A percentile compares a stretch with the other conserved stretches of the same genome.
Evolutionary conservation across 2,797 vertebrate genomes (phyloP).

Genomic region (Lithobates sylvaticus): DNA sequence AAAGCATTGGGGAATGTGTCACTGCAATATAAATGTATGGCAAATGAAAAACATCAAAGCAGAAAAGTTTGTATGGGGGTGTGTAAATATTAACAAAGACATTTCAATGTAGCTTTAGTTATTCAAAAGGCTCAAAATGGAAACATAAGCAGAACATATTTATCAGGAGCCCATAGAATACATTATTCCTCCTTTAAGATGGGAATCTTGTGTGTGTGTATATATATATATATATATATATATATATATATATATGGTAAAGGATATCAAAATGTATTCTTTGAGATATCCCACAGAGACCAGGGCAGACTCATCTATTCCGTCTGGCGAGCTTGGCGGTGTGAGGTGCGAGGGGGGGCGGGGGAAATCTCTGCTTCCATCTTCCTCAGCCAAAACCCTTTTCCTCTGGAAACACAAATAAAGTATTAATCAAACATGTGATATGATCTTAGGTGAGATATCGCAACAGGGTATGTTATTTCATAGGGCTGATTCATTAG

Average conservation of each 20-base stretch:
- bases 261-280: slow-evolving; percentile 5
- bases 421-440: slow-evolving; percentile 50
- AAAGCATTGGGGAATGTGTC: no score
- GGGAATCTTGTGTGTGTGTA: slow-evolving; percentile 5
- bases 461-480: slow-evolving; percentile 43
- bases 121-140: background rate
- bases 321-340: background rate
- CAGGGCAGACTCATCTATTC: slow-evolving; percentile 17
- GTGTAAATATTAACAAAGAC: background rate
- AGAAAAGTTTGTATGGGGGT: background rate
- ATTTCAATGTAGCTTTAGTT: background rate
- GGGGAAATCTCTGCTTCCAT: slow-evolving; percentile 27
- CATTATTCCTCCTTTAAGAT: slow-evolving; percentile 31
- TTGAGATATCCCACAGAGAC: slow-evolving; percentile 16
- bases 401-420: slow-evolving; percentile 39
- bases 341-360: background rate
- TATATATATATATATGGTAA: background rate
- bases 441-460: slow-evolving; percentile 52
- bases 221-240: background rate
- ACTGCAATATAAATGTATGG: no score
- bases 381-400: slow-evolving; percentile 9
- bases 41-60: no score
- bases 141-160: background rate
- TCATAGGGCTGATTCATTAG: slow-evolving; percentile 54
- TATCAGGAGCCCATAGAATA: background rate